Evolutionary conservation across 2,113 vertebrate species (phyloP), one percentile per base, ranked within the genome.

Genomic region (Tachycineta bicolor): DNA sequence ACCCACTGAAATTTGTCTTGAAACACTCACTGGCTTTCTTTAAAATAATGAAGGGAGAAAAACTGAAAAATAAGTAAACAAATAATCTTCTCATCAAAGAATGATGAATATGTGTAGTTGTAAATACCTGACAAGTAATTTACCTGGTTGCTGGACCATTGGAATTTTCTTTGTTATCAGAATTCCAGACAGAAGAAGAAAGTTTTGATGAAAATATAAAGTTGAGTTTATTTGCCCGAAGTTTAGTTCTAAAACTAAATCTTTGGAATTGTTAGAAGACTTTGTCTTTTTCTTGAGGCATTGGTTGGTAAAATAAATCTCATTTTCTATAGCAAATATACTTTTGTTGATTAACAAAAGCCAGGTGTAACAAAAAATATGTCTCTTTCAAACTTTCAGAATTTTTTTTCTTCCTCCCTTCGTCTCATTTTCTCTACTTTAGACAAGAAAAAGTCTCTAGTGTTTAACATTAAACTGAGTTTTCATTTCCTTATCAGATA

Each of bases 71-170:
- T 73, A 83, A 86, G 26, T 23, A 80, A 74, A 24, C 33, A 93
- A 88, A 55, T 18, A 70, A 92, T 92, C 83, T 86, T 83, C 44
- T 87, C 64, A 87, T 86, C 83, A 84, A 94, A 29, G 90, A 90
- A 94, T 93, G 90, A 90, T 71, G 71, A 92, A 96, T 95, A 96
- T 94, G 93, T 79, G 37, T 52, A 78, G 94, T 47, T 86, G 86
- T 96, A 96, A 96, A 95, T 92, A 96, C 83, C 83, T 92, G 92
- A 90, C 44, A 75, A 90, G 85, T 25, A 78, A 90, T 15, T 89
- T 83, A 37, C 37, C 68, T 83, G 83, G 31, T 52, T 71, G 28
- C 83, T 83, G 71, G 73, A 25, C 12, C 31, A 78, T 73, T 64
- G 88, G 56, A 94, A 95, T 83, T 93, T 43, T 73, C 41, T 92